phyloP scores from a whole-genome alignment of 1,140 invertebrate genomes.

The Papilio polytes region DNA sequence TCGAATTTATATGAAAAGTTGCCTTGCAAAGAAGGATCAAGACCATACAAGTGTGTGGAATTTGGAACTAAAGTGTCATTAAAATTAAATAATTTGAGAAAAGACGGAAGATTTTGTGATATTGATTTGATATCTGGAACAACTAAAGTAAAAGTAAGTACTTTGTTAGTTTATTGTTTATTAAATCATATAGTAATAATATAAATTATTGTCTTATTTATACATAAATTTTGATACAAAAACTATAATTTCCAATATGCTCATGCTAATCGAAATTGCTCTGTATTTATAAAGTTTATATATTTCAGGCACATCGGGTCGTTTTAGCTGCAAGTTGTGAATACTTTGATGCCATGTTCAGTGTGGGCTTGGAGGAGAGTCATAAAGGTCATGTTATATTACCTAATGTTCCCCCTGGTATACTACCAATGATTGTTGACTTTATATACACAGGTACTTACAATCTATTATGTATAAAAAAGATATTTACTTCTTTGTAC shows the following conservation, averaged over 20 bases:
- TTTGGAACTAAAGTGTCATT: slow-evolving; percentile 71
- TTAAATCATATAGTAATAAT: neutral
- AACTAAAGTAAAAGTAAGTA: slow-evolving; percentile 71
- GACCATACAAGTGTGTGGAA: slow-evolving; percentile 73
- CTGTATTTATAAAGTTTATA: slow-evolving; percentile 37
- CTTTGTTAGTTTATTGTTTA: slow-evolving; percentile 33
- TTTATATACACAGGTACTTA: slow-evolving; percentile 94
- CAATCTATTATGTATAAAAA: too few species aligned
- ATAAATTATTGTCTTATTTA: slow-evolving; percentile 17
- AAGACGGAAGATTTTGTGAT: slow-evolving; percentile 80
- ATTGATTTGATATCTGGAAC: slow-evolving; percentile 78
- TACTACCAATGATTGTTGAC: slow-evolving; percentile 90
- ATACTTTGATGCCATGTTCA: slow-evolving; percentile 98
- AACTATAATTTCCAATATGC: neutral
- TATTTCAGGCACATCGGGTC: slow-evolving; percentile 92
- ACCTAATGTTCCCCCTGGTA: slow-evolving; percentile 89
- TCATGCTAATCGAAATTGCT: neutral
- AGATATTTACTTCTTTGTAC: too few species aligned
- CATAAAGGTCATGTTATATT: slow-evolving; percentile 91
- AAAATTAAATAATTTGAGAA: slow-evolving; percentile 74
- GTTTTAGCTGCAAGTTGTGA: slow-evolving; percentile 96
- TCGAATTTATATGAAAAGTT: slow-evolving; percentile 70
- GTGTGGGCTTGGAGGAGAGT: slow-evolving; percentile 91
- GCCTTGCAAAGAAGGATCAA: slow-evolving; percentile 70
- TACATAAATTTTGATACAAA: neutral